A percentile compares a stretch with the other conserved stretches of the same genome.
phyloP scores from a whole-genome alignment of 1,140 invertebrate genomes.

The Drosophila truncata region DNA sequence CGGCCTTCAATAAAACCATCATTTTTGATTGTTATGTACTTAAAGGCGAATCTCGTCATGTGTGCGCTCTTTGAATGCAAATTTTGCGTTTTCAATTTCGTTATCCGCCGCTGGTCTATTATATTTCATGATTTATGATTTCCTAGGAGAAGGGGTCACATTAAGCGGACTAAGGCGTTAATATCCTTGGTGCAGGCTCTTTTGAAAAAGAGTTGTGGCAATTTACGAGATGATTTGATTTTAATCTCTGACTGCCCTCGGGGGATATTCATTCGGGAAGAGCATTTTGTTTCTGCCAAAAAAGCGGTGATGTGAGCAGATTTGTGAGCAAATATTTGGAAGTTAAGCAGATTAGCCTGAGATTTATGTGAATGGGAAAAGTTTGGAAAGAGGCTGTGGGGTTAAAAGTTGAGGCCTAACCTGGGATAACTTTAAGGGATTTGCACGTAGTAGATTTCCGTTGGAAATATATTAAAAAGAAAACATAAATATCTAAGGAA shows the following conservation, averaged over 20 bases:
- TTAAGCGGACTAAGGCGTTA: slow-evolving; percentile 75
- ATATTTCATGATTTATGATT: slow-evolving; percentile 68
- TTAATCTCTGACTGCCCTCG: slow-evolving; percentile 59
- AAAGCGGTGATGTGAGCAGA: slow-evolving; percentile 41
- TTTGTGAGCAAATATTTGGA: slow-evolving; percentile 50
- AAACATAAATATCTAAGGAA: background rate
- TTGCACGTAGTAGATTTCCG: background rate
- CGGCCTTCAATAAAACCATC: slow-evolving; percentile 60
- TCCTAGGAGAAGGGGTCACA: slow-evolving; percentile 19
- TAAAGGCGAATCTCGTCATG: slow-evolving; percentile 61
- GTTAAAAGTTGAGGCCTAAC: background rate
- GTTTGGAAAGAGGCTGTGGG: background rate
- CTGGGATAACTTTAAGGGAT: background rate
- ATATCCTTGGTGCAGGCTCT: slow-evolving; percentile 54
- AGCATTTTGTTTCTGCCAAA: slow-evolving; percentile 34
- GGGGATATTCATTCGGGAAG: slow-evolving; percentile 16
- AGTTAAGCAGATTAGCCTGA: slow-evolving; percentile 9
- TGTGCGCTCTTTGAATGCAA: slow-evolving; percentile 50
- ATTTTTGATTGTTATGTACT: slow-evolving; percentile 76
- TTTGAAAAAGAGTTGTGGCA: slow-evolving; percentile 63
- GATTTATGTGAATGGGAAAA: slow-evolving; percentile 22
- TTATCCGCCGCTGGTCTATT: slow-evolving; percentile 46
- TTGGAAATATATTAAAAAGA: background rate
- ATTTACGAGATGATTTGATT: slow-evolving; percentile 73
- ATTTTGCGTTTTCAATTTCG: slow-evolving; percentile 69